Evolutionary conservation across 2,113 vertebrate species (phyloP).

Genomic region (Andinoacara biseriatus): DNA sequence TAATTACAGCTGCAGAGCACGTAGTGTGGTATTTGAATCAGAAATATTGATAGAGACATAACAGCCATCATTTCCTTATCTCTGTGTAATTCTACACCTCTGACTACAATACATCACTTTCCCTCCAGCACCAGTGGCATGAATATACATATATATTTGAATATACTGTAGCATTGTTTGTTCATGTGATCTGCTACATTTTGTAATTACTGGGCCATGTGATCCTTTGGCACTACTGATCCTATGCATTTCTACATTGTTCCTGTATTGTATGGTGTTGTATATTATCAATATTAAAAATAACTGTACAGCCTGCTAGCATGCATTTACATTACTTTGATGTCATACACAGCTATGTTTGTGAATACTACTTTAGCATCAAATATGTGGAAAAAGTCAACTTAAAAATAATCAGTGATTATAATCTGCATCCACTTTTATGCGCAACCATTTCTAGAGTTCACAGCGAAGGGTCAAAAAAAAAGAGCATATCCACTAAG

Average conservation of each 20-base stretch:
- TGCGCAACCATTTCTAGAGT: neutral
- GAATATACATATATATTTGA: neutral
- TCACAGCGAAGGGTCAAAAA: neutral
- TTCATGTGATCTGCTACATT: neutral
- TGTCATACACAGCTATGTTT: neutral
- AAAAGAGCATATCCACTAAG: too few relatives aligned
- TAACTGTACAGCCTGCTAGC: neutral
- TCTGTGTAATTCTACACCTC: too few relatives aligned
- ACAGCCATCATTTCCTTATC: too few relatives aligned
- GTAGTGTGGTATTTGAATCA: too few relatives aligned
- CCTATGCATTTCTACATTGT: neutral
- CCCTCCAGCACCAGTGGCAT: neutral
- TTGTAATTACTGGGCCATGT: neutral
- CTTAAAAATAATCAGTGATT: neutral
- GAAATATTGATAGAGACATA: too few relatives aligned
- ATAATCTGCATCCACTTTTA: neutral
- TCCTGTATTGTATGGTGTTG: neutral
- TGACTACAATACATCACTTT: neutral
- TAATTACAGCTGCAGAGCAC: too few relatives aligned
- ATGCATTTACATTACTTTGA: neutral
- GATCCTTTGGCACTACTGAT: neutral
- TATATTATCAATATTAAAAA: neutral
- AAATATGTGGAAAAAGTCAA: neutral
- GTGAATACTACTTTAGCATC: neutral
- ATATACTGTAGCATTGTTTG: neutral